Conservation (phyloP, 2,888 invertebrate species). For the Agrochola litura region DNA sequence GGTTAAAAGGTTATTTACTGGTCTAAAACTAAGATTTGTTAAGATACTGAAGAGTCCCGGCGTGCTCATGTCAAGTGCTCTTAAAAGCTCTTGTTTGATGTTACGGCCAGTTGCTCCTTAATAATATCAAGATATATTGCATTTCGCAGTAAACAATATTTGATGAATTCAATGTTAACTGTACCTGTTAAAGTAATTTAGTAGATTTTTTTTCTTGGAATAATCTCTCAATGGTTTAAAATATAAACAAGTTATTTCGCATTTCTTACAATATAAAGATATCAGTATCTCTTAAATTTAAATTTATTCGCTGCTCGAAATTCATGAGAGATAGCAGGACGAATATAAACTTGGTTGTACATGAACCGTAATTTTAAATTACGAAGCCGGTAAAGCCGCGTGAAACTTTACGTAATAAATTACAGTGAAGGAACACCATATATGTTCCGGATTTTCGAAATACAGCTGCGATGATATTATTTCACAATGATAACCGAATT, state of each 20-base stretch:
- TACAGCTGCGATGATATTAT: constrained; percentile 18
- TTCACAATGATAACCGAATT: neutral
- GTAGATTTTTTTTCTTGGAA: neutral
- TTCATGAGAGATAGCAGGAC: constrained; percentile 40
- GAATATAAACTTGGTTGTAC: constrained; percentile 36
- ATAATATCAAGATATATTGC: neutral
- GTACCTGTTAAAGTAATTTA: neutral
- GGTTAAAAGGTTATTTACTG: constrained; percentile 4
- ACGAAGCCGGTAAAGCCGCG: constrained; percentile 26
- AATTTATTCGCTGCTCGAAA: constrained; percentile 30
- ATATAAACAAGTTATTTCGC: neutral
- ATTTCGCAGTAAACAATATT: neutral
- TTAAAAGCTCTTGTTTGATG: constrained; percentile 7
- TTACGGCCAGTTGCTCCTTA: neutral
- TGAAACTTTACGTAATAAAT: constrained; percentile 50
- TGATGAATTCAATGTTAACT: neutral
- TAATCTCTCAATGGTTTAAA: neutral
- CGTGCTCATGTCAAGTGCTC: constrained; percentile 21
- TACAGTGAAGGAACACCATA: constrained; percentile 26
- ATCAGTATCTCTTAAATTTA: constrained; percentile 14
- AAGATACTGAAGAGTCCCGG: neutral
- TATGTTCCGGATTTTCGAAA: constrained; percentile 35
- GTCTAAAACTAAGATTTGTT: constrained; percentile 4
- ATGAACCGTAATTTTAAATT: constrained; percentile 58
- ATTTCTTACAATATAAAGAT: neutral